Evolutionary conservation across 2,113 vertebrate genomes (phyloP).

Genomic region (Lathamus discolor): DNA sequence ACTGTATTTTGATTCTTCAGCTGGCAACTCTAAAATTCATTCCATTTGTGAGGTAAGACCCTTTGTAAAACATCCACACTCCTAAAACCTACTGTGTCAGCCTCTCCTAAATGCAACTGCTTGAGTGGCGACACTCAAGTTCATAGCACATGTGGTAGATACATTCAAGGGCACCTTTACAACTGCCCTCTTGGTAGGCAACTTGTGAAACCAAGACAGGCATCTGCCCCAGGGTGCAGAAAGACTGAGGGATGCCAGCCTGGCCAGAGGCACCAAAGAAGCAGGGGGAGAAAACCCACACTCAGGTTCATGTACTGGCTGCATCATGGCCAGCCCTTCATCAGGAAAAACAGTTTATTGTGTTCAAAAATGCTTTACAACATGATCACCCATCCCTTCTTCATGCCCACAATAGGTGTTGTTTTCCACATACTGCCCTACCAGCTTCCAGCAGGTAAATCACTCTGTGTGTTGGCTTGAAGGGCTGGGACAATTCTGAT

Average conservation of each 20-base stretch:
- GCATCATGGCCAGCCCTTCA: not conserved
- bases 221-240: not conserved
- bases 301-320: not conserved
- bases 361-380: not conserved
- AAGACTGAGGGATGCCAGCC: not conserved
- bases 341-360: not conserved
- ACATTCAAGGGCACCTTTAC: not conserved
- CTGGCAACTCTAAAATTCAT: not conserved
- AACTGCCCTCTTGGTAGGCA: not conserved
- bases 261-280: not conserved
- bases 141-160: not conserved
- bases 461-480: not conserved
- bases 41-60: not conserved
- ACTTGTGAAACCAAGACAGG: not conserved
- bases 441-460: not conserved
- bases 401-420: accelerated
- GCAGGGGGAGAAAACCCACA: accelerated
- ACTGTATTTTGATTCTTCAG: not conserved
- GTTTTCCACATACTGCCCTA: not conserved
- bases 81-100: not conserved
- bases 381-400: not conserved
- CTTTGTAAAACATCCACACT: not conserved
- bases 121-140: not conserved
- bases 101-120: not conserved
- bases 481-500: not conserved